These are phyloP conservation scores for Dryobota labecula DNA, from an alignment of 2,888 invertebrate species.

Conservation along the genomic window DNA sequence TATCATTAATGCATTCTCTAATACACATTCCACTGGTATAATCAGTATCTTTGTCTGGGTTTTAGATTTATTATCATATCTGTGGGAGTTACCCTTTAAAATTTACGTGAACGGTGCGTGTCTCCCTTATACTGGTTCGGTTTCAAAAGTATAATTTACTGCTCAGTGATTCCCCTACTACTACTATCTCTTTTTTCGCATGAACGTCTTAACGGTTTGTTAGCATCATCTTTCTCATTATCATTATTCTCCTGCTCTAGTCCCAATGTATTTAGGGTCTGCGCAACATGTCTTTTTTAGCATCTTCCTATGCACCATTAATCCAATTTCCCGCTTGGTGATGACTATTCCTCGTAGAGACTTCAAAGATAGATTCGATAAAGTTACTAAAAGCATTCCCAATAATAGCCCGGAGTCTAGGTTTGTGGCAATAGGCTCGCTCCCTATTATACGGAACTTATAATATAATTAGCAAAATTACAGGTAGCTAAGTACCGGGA, in stretches of 20 bases:
- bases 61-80: slow-evolving; percentile 14
- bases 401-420: not conserved
- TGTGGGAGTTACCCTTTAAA: slow-evolving; percentile 21
- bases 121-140: not conserved
- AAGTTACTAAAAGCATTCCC: not conserved
- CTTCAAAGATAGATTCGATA: not conserved
- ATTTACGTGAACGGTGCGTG: slow-evolving; percentile 12
- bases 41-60: slow-evolving; percentile 16
- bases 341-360: too few species aligned
- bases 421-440: not conserved
- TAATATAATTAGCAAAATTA: not conserved
- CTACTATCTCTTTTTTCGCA: not conserved
- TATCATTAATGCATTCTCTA: slow-evolving; percentile 33
- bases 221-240: too few species aligned
- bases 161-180: slow-evolving; percentile 2
- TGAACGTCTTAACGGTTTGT: too few species aligned
- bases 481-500: not conserved
- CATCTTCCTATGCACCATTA: not conserved
- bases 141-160: slow-evolving; percentile 11
- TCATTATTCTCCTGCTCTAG: too few species aligned
- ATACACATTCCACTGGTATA: slow-evolving; percentile 38
- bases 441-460: not conserved
- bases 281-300: too few species aligned
- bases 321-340: not conserved
- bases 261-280: too few species aligned